Evolutionary conservation across 2,888 invertebrate genomes (phyloP), one percentile per base, ranked within the genome.

Genomic region (Falcaria lacertinaria): DNA sequence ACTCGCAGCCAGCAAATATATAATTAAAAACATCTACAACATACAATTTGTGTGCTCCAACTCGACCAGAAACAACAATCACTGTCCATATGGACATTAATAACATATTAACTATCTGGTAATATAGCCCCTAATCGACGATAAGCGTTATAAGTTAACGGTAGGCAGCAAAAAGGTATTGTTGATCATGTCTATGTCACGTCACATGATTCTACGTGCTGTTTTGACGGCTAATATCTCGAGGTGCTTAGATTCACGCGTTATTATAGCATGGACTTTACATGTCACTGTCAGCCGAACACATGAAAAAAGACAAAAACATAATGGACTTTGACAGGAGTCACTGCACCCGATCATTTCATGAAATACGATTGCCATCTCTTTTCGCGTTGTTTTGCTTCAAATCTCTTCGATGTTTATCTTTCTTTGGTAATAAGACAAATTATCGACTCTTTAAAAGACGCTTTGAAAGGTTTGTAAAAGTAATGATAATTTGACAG

Each of bases 231-330:
- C 52, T 64, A 45, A 46, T 59, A 50, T 55, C 51, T 54, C 54
- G 45, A 47, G 52, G 65, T 62, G 64, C 67, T 70, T 56, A 54
- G 52, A 57, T 80, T 76, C 66, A 71, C 76, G 68, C 79, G 64
- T 73, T 72, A 70, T 59, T 53, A 52, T 54, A 54, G 62, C 51
- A 57, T 61, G 59, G 57, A 58, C 66, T 54, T 59, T 63, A 72
- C 80, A 72, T 77, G 80, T 82, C 76, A 80, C 64, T 85, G 85
- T 82, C 83, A 79, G 61, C 39, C 42, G 39, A 49, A 45, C 47
- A 45, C 42, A 51, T 59, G 58, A 67, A 64, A 74, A 72, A 65
- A 65, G 57, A 60, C 54, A 64, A 69, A 69, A 64, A 59, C 43
- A 45, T 53, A 57, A 60, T 61, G 56, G 58, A 22, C 50, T 55